phyloP scores from a whole-genome alignment of 2,797 vertebrate genomes.

The Artibeus lituratus region DNA sequence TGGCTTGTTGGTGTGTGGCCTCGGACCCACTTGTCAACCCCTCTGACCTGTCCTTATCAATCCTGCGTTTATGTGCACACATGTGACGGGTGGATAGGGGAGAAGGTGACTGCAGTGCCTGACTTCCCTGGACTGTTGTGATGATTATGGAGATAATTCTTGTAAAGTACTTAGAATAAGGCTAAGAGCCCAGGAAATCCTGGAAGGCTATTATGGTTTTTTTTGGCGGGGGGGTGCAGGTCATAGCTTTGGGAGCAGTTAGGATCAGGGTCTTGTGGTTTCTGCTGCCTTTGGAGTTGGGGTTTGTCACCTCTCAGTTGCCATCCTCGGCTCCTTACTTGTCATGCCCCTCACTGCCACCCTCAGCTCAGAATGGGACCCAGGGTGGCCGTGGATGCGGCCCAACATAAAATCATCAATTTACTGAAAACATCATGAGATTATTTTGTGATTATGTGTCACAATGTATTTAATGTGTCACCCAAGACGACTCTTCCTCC shows the following conservation, averaged over 20 bases:
- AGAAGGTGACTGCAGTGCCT: too few species aligned
- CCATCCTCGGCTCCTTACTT: not conserved
- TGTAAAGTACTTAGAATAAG: not conserved
- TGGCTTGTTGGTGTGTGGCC: not conserved
- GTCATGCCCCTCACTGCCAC: not conserved
- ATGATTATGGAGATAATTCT: not conserved
- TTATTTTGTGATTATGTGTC: too few species aligned
- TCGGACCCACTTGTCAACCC: not conserved
- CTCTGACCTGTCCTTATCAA: not conserved
- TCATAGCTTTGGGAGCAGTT: not conserved
- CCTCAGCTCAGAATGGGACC: not conserved
- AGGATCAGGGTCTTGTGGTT: not conserved
- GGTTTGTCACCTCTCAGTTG: not conserved
- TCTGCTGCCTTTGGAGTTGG: not conserved
- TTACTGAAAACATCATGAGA: too few species aligned
- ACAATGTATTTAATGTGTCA: too few species aligned
- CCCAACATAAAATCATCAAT: too few species aligned
- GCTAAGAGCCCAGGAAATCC: not conserved
- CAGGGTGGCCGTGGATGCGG: too few species aligned
- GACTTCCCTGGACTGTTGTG: not conserved
- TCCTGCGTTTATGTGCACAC: not conserved
- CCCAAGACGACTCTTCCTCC: too few species aligned
- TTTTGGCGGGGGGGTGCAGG: not conserved
- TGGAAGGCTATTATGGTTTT: not conserved
- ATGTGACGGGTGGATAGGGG: not conserved